These are phyloP conservation scores for Petroica traversi DNA, from an alignment of 2,113 vertebrate genomes.

Conservation along the genomic window DNA sequence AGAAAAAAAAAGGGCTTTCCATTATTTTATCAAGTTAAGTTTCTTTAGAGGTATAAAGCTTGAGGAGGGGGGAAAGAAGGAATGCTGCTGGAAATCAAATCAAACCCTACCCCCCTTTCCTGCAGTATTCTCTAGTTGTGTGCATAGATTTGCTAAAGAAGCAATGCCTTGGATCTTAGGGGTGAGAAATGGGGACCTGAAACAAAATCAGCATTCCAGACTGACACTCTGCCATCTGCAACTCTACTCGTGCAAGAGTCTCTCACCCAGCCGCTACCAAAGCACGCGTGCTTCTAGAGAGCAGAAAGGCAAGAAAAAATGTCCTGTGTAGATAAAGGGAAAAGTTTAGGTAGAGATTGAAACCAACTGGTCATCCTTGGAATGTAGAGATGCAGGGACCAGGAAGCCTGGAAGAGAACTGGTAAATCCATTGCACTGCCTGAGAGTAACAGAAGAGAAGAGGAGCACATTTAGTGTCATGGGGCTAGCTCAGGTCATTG, in stretches of 20 bases:
- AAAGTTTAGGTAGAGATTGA: conserved; percentile 49
- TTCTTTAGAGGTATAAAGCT: background rate
- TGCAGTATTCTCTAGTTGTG: background rate
- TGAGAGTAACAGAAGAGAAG: conserved; percentile 58
- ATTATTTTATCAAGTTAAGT: background rate
- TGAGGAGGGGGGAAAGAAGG: background rate
- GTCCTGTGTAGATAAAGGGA: conserved; percentile 58
- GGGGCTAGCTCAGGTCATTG: background rate
- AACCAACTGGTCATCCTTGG: conserved; percentile 53
- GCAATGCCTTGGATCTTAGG: conserved; percentile 15
- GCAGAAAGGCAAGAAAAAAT: conserved; percentile 58
- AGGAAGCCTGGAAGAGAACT: conserved; percentile 66
- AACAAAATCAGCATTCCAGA: conserved; percentile 41
- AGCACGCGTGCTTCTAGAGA: background rate
- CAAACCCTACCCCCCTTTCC: background rate
- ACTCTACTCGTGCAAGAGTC: conserved; percentile 7
- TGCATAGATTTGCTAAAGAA: background rate
- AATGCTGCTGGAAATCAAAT: conserved; percentile 13
- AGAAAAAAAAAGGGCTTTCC: background rate
- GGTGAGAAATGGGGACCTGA: conserved; percentile 47
- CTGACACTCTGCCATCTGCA: conserved; percentile 14
- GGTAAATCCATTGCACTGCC: conserved; percentile 58
- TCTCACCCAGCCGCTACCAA: conserved; percentile 27
- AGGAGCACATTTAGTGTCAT: conserved; percentile 22
- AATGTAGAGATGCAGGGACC: background rate